Evolutionary conservation across 2,113 vertebrate genomes (phyloP).

Genomic region (Chlorodrepanis virens): DNA sequence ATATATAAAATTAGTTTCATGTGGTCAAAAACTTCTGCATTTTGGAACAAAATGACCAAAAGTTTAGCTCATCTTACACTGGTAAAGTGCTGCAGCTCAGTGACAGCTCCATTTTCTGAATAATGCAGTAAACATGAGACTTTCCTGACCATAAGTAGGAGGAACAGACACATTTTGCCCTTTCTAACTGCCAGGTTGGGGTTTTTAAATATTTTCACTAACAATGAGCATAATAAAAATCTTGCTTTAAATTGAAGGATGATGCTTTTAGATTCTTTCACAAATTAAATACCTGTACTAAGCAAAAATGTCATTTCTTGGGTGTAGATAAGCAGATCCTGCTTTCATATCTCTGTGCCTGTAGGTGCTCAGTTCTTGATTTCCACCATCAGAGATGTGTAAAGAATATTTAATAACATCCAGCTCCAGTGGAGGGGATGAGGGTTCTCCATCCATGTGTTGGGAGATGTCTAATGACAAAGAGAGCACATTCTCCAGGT

Average conservation of each 20-base stretch:
- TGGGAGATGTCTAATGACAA: background rate
- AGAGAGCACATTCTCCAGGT: background rate
- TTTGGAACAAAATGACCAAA: background rate
- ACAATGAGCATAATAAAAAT: background rate
- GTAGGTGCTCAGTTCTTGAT: background rate
- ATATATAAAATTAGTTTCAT: background rate
- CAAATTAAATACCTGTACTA: background rate
- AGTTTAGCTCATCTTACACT: background rate
- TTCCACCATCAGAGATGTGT: background rate
- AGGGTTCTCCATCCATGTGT: background rate
- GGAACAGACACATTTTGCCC: background rate
- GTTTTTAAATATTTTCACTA: background rate
- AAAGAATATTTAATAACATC: fast-evolving
- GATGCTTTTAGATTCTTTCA: background rate
- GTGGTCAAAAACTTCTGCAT: background rate
- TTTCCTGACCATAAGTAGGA: background rate
- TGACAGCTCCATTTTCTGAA: background rate
- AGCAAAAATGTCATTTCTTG: background rate
- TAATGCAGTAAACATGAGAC: background rate
- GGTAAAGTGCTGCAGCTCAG: background rate
- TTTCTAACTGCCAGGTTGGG: background rate
- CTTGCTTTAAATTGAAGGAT: background rate
- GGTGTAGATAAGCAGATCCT: background rate
- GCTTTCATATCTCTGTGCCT: background rate
- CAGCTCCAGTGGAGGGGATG: background rate